Base-by-base conservation (phyloP, 2,888 invertebrate species). In the Drosophila parthenogenetica region DNA sequence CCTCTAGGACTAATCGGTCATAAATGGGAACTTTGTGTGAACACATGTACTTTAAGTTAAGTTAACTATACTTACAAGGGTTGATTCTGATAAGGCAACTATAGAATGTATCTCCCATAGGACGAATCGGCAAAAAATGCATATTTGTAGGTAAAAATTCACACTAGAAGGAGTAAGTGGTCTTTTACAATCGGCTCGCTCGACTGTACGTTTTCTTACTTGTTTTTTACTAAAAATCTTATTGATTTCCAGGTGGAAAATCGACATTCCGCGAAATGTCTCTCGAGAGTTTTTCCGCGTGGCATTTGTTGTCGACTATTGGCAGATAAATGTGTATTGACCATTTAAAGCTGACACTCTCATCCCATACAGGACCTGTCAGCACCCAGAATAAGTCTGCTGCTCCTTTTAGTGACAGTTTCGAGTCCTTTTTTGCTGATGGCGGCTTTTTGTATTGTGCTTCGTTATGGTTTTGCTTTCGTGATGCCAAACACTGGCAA, bases 391-490 rank as follows among this genome's bases (percentile, higher is more conserved):
- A 76, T 64, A 67, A 73, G 70, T 68, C 63, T 73, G 67, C 49
- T 77, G 82, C 85, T 82, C 82, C 82, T 82, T 79, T 70, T 75
- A 60, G 69, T 83, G 83, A 83, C 86, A 83, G 78, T 77, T 83
- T 86, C 76, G 83, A 83, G 83, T 86, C 73, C 86, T 71, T 79
- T 84, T 81, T 76, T 40, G 55, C 40, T 40, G 57, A 49, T 53
- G 59, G 58, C 64, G 60, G 46, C 65, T 48, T 35, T 67, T 63
- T 46, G 54, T 73, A 68, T 74, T 71, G 67, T 77, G 48, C 59
- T 53, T 22, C n/a, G 13, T 32, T 14, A 66, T 71, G 54, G 35
- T 58, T 29, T 43, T 45, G 48, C 19, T n/a, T 13, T 13, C 37
- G 11, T 39, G 7, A 19, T 35, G 25, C 19, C 14, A 22, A 59